A percentile compares a stretch with the other conserved stretches of the same genome.
These are phyloP conservation scores for Hydrochoerus hydrochaeris DNA, from an alignment of 2,113 vertebrate genomes.

Conservation along the genomic window DNA sequence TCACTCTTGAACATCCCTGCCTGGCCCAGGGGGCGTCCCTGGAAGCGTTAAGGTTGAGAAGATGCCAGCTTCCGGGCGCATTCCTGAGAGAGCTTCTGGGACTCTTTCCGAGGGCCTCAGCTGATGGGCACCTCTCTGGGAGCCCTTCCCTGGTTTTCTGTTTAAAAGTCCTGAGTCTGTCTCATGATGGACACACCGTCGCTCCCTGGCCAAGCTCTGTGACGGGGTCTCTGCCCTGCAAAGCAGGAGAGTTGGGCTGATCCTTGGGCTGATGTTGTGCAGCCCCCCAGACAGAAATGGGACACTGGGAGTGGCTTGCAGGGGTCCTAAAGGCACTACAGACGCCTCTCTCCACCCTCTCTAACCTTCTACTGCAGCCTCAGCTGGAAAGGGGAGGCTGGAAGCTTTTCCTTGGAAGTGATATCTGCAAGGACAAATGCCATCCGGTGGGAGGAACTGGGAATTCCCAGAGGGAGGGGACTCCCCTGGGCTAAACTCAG, in stretches of 20 bases:
- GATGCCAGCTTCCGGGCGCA: background rate
- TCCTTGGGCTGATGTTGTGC: background rate
- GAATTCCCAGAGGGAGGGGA: background rate
- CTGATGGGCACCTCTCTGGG: background rate
- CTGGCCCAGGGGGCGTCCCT: background rate
- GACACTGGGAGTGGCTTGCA: background rate
- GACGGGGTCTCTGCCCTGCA: background rate
- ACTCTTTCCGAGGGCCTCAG: background rate
- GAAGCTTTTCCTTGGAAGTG: slow-evolving; percentile 33
- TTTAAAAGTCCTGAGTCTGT: slow-evolving; percentile 37
- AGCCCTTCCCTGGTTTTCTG: background rate
- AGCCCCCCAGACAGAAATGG: background rate
- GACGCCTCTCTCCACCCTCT: background rate
- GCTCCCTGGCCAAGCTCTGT: background rate
- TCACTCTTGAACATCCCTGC: background rate
- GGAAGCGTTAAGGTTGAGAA: background rate
- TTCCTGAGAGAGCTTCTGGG: background rate
- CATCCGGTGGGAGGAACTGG: slow-evolving; percentile 11
- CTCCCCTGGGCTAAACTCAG: background rate
- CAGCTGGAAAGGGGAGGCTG: background rate
- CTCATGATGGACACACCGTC: background rate
- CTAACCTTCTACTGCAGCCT: too few relatives aligned
- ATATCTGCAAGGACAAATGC: slow-evolving; percentile 41
- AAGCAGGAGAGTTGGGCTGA: background rate
- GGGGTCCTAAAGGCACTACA: background rate